Evolutionary conservation across 2,888 invertebrate genomes (phyloP), one percentile per base, ranked within the genome.

Genomic region (Capitulum mitella): DNA sequence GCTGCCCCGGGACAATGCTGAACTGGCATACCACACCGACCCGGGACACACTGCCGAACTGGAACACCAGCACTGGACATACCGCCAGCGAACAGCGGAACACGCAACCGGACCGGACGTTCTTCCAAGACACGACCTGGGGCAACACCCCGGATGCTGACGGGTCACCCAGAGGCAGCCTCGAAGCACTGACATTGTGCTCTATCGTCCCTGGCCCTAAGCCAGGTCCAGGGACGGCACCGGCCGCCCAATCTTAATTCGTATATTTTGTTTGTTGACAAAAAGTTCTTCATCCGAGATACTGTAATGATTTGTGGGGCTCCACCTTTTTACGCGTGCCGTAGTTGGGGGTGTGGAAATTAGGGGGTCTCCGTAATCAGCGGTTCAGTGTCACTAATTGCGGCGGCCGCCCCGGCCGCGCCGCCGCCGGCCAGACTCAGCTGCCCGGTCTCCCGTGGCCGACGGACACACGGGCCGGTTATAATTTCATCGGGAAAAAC

Each of bases 401-500:
- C 64, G 32, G 16, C 16, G 1, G 1, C 32, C 29, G 34, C 34
- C 34, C 6, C 19, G n/a, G 26, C 0, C 19, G 29, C 58, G 14
- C n/a, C 1, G 64, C 64, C 64, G 64, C 34, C 8, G 64, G 29
- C 34, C 16, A 32, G 3, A 34, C 64, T 32, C 64, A 34, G 64
- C 64, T 64, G 64, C 5, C 58, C 58, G n/a, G n/a, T 29, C 58
- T 1, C 3, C 1, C n/a, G 34, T 34, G 3, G 64, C 64, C 64
- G n/a, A n/a, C 58, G 58, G n/a, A 3, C 34, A 29, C 34, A 14
- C 64, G 3, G 64, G 64, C 34, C 64, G 34, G 64, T 64, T 64
- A 64, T 64, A 64, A 64, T 64, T 64, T 64, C 64, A 32, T 34
- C 64, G 64, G 32, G 64, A 64, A 64, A 64, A 64, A 64, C 64